Evolutionary conservation across 1,140 invertebrate species (phyloP).

Genomic region (Akabosia matsudoensis): DNA sequence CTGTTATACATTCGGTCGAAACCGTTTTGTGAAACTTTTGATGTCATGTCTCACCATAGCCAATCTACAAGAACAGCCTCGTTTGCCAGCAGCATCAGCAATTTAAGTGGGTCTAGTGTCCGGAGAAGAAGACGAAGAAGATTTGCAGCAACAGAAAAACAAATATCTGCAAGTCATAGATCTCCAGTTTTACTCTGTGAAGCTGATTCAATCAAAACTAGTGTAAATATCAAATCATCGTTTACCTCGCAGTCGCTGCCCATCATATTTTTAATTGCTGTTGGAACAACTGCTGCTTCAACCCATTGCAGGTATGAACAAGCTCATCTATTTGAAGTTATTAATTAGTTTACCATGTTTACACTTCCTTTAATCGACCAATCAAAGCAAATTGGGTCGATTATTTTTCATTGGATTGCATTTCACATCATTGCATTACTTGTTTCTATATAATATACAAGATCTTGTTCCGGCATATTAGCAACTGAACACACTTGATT

Average conservation of each 20-base stretch:
- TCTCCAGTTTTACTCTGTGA: too few species aligned
- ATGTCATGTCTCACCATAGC: neutral
- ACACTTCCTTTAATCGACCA: too few species aligned
- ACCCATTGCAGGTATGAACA: neutral
- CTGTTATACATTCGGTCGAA: too few species aligned
- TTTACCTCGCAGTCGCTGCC: neutral
- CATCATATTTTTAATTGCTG: neutral
- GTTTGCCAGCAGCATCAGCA: neutral
- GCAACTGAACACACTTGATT: too few species aligned
- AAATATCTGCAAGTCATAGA: neutral
- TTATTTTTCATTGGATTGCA: too few species aligned
- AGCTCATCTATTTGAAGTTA: neutral
- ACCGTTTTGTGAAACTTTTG: too few species aligned
- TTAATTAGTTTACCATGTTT: neutral
- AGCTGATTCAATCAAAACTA: neutral
- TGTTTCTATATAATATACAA: too few species aligned
- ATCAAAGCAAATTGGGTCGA: too few species aligned
- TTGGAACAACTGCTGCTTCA: neutral
- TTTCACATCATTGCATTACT: too few species aligned
- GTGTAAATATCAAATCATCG: neutral
- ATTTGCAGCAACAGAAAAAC: neutral
- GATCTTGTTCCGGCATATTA: too few species aligned
- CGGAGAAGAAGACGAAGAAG: neutral
- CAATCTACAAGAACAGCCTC: neutral
- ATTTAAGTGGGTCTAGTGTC: neutral